Evolutionary conservation across 2,113 vertebrate species (phyloP).

Genomic region (Trichechus manatus): DNA sequence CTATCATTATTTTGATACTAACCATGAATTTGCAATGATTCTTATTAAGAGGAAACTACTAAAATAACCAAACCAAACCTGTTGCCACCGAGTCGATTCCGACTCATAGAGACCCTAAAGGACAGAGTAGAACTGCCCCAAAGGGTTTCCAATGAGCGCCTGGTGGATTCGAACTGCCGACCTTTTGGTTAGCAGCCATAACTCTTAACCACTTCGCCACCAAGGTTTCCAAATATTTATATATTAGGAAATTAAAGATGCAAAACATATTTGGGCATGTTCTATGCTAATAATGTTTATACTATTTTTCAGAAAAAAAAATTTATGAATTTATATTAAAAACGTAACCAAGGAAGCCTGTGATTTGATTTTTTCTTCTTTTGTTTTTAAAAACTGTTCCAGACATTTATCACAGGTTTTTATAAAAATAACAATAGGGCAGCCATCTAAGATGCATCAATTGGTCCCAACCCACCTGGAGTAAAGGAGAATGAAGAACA

Average conservation of each 20-base stretch:
- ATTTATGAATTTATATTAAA: constrained; percentile 24
- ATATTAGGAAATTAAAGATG: not conserved
- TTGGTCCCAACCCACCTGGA: no score
- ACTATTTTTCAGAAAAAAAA: not conserved
- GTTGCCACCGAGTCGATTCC: no score
- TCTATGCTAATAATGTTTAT: constrained; percentile 38
- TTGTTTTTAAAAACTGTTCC: constrained; percentile 49
- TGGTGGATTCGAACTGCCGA: no score
- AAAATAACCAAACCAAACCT: not conserved
- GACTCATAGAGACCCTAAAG: no score
- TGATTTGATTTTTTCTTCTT: not conserved
- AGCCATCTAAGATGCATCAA: no score
- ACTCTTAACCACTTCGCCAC: no score
- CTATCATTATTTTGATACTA: constrained; percentile 15
- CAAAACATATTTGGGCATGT: not conserved
- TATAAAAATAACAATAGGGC: constrained; percentile 7
- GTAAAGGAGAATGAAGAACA: no score
- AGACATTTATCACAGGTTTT: constrained; percentile 31
- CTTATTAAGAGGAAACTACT: not conserved
- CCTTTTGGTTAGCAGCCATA: no score
- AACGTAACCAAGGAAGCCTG: not conserved
- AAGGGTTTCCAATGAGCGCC: no score
- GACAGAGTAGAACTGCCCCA: no score
- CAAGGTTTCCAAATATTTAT: not conserved
- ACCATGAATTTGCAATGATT: not conserved